A percentile compares a stretch with the other conserved stretches of the same genome.
phyloP scores from a whole-genome alignment of 2,113 vertebrate genomes.

The Orcinus orca region DNA sequence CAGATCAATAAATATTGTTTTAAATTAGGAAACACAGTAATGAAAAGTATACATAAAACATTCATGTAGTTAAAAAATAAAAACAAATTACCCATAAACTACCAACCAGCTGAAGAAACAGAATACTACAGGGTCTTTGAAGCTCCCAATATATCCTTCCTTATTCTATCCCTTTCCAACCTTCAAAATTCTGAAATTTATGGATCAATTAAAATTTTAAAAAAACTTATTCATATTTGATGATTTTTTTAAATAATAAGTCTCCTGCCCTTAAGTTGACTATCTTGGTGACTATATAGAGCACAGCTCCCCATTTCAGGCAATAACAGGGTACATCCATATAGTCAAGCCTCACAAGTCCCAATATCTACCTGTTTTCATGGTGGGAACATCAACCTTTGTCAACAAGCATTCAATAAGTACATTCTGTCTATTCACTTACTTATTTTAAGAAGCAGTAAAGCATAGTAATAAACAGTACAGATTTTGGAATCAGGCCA shows the following conservation, averaged over 20 bases:
- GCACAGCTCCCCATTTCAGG: neutral
- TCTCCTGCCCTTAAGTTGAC: neutral
- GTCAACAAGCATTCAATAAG: neutral
- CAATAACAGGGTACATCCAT: fast-evolving
- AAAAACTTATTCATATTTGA: neutral
- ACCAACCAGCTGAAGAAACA: neutral
- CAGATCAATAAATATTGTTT: neutral
- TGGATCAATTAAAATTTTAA: neutral
- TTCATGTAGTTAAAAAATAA: neutral
- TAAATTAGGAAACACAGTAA: neutral
- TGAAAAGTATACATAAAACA: neutral
- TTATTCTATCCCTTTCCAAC: neutral
- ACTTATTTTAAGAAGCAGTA: neutral
- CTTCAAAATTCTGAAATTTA: neutral
- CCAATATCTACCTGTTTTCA: neutral
- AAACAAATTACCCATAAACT: neutral
- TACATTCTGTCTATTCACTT: neutral
- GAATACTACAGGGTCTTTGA: neutral
- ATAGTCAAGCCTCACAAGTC: neutral
- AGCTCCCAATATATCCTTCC: neutral
- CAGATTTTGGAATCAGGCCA: neutral
- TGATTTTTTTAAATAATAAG: neutral
- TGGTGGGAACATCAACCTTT: neutral
- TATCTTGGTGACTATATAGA: neutral
- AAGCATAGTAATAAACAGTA: neutral